Conservation (phyloP, 2,797 vertebrate genomes). For the Tenualosa ilisha region DNA sequence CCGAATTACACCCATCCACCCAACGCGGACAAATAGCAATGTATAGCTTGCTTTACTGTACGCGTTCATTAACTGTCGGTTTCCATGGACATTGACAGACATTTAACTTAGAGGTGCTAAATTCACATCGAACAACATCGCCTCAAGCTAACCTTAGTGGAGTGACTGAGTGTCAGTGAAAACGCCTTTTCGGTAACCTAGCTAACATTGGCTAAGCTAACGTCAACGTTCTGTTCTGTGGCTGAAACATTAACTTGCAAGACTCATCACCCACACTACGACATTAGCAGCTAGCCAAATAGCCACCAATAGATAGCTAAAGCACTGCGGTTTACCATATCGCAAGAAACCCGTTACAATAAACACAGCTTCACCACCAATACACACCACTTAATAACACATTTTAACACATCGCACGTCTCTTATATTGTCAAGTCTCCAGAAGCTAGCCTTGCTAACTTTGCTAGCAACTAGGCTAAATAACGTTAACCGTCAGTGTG, state of each 20-base stretch:
- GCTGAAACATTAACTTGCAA: background rate
- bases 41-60: background rate
- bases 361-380: background rate
- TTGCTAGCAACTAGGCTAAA: background rate
- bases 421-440: background rate
- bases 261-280: background rate
- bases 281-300: background rate
- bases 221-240: conserved; percentile 10
- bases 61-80: background rate
- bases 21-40: background rate
- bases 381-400: background rate
- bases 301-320: background rate
- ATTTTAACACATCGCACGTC: background rate
- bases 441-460: background rate
- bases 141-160: background rate
- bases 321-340: background rate
- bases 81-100: background rate
- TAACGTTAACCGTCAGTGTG: background rate
- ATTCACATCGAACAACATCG: background rate
- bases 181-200: conserved; percentile 1
- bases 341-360: background rate
- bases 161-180: background rate
- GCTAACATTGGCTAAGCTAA: background rate
- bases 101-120: background rate
- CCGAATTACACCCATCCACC: background rate